Evolutionary conservation across 2,113 vertebrate species (phyloP), one percentile per base, ranked within the genome.

Genomic region (Percopsis transmontana): DNA sequence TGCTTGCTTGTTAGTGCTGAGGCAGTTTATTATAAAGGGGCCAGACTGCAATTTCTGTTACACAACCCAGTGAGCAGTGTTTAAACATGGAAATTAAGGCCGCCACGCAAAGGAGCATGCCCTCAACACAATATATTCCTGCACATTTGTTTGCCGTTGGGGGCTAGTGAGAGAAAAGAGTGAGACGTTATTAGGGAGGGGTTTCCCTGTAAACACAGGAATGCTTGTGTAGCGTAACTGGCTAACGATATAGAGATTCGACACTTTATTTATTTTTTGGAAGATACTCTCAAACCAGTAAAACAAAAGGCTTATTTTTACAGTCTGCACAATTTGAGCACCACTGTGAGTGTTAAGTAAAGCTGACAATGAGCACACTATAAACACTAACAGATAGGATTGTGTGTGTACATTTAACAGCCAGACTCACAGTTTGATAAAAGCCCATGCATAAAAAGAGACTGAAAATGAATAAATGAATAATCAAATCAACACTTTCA

Each of bases 21-120:
- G 60, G 69, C 69, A 55, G 57, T 62, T 47, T 76, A 79, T 73
- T 67, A 54, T 54, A 52, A 42, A 41, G 39, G 57, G 19, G 41
- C 15, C 51, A 23, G 21, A 52, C 40, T 79, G 86, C 60, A 57
- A 74, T 82, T 70, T 74, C 59, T 69, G 79, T 88, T 80, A 88
- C 16, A 27, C 65, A 79, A 85, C 44, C 72, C 60, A 72, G 68
- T 84, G 86, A 85, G 59, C 64, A 58, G 54, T 69, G 77, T 79
- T 86, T 87, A 84, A 87, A 79, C 53, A 79, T 72, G 76, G 74
- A 84, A 85, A 89, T 87, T 62, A 70, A 56, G 39, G 24, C 56
- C 68, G 66, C 70, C 59, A 50, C 24, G 47, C 61, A 85, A 77
- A 77, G 61, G 62, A 58, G 41, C 13, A 62, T 71, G 66, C 27